Base-by-base conservation (phyloP, 2,797 vertebrate genomes). In the Cyprinella venusta region DNA sequence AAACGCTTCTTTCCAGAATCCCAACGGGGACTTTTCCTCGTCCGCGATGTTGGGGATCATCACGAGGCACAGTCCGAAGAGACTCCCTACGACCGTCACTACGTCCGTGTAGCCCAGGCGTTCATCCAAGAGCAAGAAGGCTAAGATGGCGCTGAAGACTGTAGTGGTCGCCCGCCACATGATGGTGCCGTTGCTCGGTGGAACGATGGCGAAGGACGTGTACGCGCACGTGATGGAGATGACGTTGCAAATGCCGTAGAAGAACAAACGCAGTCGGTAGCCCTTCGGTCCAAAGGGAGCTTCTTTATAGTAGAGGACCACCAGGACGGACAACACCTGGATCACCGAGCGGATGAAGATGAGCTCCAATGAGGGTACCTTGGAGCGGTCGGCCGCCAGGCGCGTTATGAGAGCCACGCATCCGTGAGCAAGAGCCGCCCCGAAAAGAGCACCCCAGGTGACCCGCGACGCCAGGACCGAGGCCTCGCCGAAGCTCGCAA, bases 141-240 rank as follows among this genome's bases (percentile, higher is more conserved):
- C 97, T 90, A 99, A 90, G 86, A 99, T 86, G 6, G 97, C 97
- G 87, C 97, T 99, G 91, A 99, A 99, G 72, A 97, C 97, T 0
- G 98, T 99, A 71, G 97, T 98, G 71, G 97, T 97, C 76, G 97
- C 98, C 56, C 98, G 96, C 98, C 97, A 99, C 98, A 99, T 99
- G 80, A 98, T 95, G 89, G 98, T 99, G 84, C 97, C 98, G 0
- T 99, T 99, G 88, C 97, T 98, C 67, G 98, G 98, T 0, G 98
- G 96, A 81, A 99, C 97, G 48, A 99, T 99, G 76, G 98, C 96
- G 81, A 99, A 99, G 48, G 97, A 98, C 8, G 97, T 99, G 82
- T 99, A 99, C 88, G 98, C 97, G 91, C 98, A 99, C 42, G 97
- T 99, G 92, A 99, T 99, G 6, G 98, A 99, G 89, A 99, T 97